phyloP scores from a whole-genome alignment of 1,140 invertebrate genomes.

The Caerostris extrusa region DNA sequence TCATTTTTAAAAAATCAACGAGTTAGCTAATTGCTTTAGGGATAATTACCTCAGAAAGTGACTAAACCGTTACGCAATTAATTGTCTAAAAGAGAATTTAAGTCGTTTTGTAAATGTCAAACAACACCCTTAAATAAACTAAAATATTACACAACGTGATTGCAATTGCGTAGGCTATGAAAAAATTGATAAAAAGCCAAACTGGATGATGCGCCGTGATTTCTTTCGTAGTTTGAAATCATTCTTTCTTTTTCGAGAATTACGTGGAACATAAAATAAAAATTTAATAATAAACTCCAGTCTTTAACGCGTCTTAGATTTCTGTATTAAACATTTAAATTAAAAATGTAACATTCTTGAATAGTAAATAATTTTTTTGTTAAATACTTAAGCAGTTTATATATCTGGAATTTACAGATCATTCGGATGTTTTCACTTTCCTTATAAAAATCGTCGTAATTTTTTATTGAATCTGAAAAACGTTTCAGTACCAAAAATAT shows the following conservation, averaged over 20 bases:
- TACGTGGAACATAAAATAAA: not conserved
- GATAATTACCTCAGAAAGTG: not conserved
- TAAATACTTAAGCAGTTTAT: too few species aligned
- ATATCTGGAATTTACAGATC: too few species aligned
- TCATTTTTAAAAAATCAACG: not conserved
- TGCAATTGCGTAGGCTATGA: constrained; percentile 12
- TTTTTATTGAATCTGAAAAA: too few species aligned
- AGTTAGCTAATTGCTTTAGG: not conserved
- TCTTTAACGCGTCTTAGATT: too few species aligned
- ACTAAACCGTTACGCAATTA: not conserved
- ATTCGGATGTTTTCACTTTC: too few species aligned
- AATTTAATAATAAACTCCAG: too few species aligned
- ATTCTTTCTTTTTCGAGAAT: not conserved
- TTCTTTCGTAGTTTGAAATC: not conserved
- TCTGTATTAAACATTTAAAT: too few species aligned
- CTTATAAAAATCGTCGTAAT: too few species aligned
- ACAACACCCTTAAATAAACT: constrained; percentile 28
- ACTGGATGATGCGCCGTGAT: not conserved
- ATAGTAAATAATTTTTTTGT: too few species aligned
- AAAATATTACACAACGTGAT: constrained; percentile 22
- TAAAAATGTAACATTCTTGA: too few species aligned
- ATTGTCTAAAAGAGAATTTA: not conserved
- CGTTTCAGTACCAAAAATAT: too few species aligned
- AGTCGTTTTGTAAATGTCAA: not conserved
- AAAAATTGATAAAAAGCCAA: constrained; percentile 15